phyloP scores from a whole-genome alignment of 2,797 vertebrate genomes.

The Gymnodraco acuticeps region DNA sequence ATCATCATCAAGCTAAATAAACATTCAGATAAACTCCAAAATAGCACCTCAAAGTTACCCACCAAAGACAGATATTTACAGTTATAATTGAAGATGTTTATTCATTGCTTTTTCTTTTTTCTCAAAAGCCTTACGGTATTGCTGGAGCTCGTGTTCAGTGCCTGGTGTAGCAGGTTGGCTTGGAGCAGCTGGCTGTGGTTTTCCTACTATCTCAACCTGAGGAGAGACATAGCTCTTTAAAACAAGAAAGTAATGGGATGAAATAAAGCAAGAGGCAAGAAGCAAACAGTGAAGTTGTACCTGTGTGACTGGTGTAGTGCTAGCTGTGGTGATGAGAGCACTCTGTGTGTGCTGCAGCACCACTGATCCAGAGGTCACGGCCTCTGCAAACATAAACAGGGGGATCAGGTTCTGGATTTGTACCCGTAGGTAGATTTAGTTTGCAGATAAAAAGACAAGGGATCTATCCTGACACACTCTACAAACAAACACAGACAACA shows the following conservation, averaged over 20 bases:
- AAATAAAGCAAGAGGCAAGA: neutral
- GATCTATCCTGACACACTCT: too few relatives aligned
- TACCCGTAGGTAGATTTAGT: too few relatives aligned
- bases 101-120: neutral
- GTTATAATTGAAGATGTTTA: neutral
- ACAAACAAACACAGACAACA: too few relatives aligned
- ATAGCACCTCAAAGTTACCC: neutral
- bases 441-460: too few relatives aligned
- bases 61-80: neutral
- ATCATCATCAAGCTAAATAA: neutral
- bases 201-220: conserved; percentile 84
- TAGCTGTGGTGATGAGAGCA: conserved; percentile 67
- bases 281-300: conserved; percentile 48
- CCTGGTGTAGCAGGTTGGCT: conserved; percentile 83
- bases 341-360: conserved; percentile 70
- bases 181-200: conserved; percentile 81
- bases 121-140: conserved; percentile 82
- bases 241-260: neutral
- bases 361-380: conserved; percentile 72
- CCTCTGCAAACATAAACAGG: conserved; percentile 43
- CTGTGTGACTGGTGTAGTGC: conserved; percentile 70
- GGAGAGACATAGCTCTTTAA: conserved; percentile 6
- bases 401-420: too few relatives aligned
- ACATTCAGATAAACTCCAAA: neutral
- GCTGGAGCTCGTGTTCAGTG: conserved; percentile 82